Conservation (phyloP, 2,113 vertebrate species). For the Crotalus viridis region DNA sequence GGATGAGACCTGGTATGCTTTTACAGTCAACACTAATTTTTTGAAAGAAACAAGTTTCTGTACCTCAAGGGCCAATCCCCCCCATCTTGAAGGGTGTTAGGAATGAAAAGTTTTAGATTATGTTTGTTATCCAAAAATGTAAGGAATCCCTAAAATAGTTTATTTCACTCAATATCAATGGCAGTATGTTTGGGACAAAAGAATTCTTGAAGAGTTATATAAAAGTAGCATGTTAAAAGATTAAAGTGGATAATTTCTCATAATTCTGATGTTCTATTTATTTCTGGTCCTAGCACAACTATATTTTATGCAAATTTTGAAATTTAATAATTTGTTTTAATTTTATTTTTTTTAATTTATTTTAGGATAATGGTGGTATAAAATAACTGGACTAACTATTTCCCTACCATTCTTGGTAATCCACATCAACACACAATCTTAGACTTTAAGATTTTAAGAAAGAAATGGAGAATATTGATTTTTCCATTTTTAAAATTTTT, state of each 20-base stretch:
- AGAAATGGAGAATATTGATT: neutral
- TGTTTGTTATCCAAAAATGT: neutral
- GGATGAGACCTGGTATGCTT: neutral
- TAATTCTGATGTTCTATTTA: neutral
- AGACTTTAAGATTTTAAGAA: neutral
- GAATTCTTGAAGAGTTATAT: neutral
- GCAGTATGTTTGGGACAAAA: neutral
- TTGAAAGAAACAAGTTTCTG: neutral
- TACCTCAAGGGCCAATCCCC: neutral
- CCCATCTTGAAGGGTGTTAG: neutral
- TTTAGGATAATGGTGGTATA: fast-evolving
- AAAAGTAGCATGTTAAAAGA: neutral
- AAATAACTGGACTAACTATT: neutral
- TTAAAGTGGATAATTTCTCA: neutral
- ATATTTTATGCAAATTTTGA: neutral
- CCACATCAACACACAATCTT: neutral
- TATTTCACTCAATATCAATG: neutral
- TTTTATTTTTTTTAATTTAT: neutral
- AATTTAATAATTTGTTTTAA: neutral
- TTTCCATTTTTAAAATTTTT: neutral
- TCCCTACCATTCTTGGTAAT: neutral
- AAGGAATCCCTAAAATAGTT: neutral
- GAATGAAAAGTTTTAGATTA: neutral
- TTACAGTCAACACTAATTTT: neutral
- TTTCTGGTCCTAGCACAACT: neutral